Base-by-base conservation (phyloP, 2,797 vertebrate genomes). In the Mus spretus region DNA sequence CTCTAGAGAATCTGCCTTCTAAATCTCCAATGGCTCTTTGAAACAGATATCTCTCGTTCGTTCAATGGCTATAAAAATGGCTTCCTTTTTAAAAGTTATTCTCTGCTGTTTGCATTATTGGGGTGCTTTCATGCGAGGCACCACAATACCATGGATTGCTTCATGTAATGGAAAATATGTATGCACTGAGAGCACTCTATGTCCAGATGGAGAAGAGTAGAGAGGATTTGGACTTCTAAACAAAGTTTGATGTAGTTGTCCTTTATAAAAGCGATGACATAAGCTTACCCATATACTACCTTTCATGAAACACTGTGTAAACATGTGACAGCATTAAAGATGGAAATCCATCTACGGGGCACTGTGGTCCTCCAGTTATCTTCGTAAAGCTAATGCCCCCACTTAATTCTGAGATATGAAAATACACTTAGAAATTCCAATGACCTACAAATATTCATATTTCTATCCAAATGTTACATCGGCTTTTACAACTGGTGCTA, bases 51-150 rank as follows among this genome's bases (percentile, higher is more conserved):
- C 72, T 90, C 75, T 94, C 57, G 81, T 88, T 91, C 12, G 93
- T 84, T 95, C 82, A 94, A 82, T 95, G 96, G 57, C 87, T 96
- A 1, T 92, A 94, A 96, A 97, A 15, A 97, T 96, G 96, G 92
- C 85, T 85, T 91, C 91, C 91, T 72, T 93, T 93, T 89, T 37
- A 72, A 89, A 97, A 96, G 81, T 97, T 93, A 89, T 90, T 82
- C 59, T 91, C 72, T 94, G 80, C 72, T 70, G 10, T 78, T 91
- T 95, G n/a, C 14, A 57, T 88, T 93, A 89, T 78, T 93, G 87
- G 40, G 57, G 5, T 77, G 44, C 12, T 80, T 13, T 96, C 94
- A 77, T 20, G 47, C 5, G 34, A 82, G 40, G 22, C 24, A 75
- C 53, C 50, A 0, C 22, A 50, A 80, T 47, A 44, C 14, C n/a